Conservation (phyloP, 2,888 invertebrate species). For the Phymatocera aterrima region DNA sequence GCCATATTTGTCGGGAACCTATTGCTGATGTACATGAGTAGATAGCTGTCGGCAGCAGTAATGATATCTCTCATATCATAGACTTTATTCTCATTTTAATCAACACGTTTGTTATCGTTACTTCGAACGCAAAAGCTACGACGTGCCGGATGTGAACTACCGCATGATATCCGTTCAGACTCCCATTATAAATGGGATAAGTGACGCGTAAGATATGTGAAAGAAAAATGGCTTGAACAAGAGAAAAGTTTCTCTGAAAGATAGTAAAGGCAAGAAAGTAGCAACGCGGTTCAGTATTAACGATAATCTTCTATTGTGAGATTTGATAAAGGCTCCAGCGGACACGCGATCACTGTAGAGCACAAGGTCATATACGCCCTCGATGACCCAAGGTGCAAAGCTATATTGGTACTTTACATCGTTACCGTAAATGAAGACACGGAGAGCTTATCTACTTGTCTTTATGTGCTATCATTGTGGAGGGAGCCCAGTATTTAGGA, state of each 20-base stretch:
- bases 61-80: constrained; percentile 1
- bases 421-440: constrained; percentile 6
- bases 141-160: background rate
- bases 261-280: background rate
- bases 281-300: background rate
- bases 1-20: background rate
- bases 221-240: background rate
- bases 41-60: background rate
- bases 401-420: background rate
- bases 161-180: background rate
- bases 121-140: background rate
- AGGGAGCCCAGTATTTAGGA: constrained; percentile 5
- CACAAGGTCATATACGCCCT: background rate
- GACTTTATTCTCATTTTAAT: background rate
- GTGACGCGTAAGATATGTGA: background rate
- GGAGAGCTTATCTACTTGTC: background rate
- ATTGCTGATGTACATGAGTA: background rate
- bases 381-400: background rate
- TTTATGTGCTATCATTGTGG: constrained; percentile 4
- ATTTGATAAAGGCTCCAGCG: background rate
- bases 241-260: background rate
- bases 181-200: background rate
- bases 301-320: background rate
- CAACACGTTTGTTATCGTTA: background rate
- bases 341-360: background rate